Evolutionary conservation across 2,113 vertebrate genomes (phyloP), one percentile per base, ranked within the genome.

Genomic region (Progne subis): DNA sequence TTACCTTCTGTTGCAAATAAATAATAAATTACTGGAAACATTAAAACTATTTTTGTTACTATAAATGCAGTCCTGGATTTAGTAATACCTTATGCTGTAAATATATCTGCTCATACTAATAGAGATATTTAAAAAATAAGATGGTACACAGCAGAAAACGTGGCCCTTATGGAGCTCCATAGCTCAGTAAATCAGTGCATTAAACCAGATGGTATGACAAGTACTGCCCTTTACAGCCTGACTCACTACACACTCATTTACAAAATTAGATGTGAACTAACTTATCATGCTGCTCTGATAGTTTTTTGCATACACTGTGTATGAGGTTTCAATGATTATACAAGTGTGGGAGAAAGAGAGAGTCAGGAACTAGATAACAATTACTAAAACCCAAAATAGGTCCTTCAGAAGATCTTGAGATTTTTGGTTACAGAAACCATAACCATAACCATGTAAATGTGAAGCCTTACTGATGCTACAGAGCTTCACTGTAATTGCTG

Each of bases 151-250:
- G 34, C 63, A 50, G 6, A 12, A 83, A 43, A 67, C 7, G 24
- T 5, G 34, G 43, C 31, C 24, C 24, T 64, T 84, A 12, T 18
- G 39, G 68, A 90, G 87, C 13, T 68, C 24, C 43, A 32, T 68
- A 2, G 0, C 43, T 69, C 18, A 34, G 11, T 53, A n/a, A 64
- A 52, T 90, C 52, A 43, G 53, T 89, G 37, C 47, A 37, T 89
- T 74, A 87, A 76, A 44, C 29, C 82, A 95, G 78, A 83, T 90
- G 90, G 64, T 71, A 24, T 90, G 90, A 82, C 56, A 94, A 90
- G 46, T 88, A 59, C 64, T 75, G 56, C 78, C 76, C 70, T 90
- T 94, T 67, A 75, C 41, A 88, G 79, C 59, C 76, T 96, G 92
- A 94, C 63, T 96, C 86, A 88, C 60, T 81, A 29, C 43, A 76